phyloP scores from a whole-genome alignment of 1,140 invertebrate species.

The Pseudomyrmex concolor region DNA sequence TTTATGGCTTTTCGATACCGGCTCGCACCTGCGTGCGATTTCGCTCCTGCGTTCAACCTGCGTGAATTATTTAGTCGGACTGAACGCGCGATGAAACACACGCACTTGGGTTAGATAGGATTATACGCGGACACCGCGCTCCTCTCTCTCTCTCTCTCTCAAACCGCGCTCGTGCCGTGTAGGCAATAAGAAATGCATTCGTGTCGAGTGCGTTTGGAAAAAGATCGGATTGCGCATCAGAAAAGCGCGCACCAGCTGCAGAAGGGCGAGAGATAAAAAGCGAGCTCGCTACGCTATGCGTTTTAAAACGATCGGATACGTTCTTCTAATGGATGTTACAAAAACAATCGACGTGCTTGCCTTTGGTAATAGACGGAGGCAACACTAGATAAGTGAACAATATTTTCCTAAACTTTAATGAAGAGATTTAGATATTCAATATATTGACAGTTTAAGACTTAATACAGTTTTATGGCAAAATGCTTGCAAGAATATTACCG shows the following conservation, averaged over 20 bases:
- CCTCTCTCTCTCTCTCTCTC: background rate
- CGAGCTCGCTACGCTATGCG: background rate
- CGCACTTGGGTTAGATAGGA: constrained; percentile 32
- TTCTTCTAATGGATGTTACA: background rate
- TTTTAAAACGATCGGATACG: background rate
- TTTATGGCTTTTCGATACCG: constrained; percentile 67
- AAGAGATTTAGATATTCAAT: too few species aligned
- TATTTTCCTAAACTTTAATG: too few species aligned
- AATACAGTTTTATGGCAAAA: too few species aligned
- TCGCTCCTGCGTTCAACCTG: constrained; percentile 6
- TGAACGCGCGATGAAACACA: constrained; percentile 41
- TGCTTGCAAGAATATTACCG: too few species aligned
- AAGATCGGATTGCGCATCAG: constrained; percentile 29
- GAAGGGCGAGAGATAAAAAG: background rate
- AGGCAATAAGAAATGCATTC: constrained; percentile 21
- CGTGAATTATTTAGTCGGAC: constrained; percentile 42
- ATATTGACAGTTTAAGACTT: too few species aligned
- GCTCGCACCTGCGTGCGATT: constrained; percentile 54
- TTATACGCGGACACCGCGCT: background rate
- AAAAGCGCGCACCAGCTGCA: background rate
- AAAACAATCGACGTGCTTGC: too few species aligned
- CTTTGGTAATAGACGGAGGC: too few species aligned
- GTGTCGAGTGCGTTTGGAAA: constrained; percentile 7
- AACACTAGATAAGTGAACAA: too few species aligned
- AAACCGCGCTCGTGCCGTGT: background rate